phyloP scores from a whole-genome alignment of 2,888 invertebrate genomes.

The Seira sanloemensis region DNA sequence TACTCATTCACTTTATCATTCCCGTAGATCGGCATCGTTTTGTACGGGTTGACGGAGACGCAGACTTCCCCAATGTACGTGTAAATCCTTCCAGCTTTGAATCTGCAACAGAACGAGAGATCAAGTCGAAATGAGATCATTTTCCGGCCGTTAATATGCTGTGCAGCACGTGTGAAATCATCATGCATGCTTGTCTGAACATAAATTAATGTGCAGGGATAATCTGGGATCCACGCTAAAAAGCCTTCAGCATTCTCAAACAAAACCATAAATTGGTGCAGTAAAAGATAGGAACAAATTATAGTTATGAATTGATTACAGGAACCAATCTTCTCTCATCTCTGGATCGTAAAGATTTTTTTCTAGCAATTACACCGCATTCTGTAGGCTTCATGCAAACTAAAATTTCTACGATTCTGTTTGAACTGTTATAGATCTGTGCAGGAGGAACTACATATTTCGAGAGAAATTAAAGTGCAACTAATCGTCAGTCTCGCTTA shows the following conservation, averaged over 20 bases:
- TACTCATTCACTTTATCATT: conserved; percentile 90
- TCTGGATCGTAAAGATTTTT: too few species aligned
- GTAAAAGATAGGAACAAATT: background rate
- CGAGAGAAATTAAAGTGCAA: too few species aligned
- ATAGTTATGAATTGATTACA: background rate
- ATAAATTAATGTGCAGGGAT: background rate
- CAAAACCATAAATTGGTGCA: background rate
- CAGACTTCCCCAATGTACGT: conserved; percentile 99
- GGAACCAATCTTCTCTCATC: background rate
- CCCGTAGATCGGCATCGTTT: conserved; percentile 93
- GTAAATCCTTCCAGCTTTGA: conserved; percentile 93
- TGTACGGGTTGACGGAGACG: conserved; percentile 98
- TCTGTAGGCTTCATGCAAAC: too few species aligned
- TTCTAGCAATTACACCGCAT: too few species aligned
- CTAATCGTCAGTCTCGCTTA: too few species aligned
- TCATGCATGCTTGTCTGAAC: background rate
- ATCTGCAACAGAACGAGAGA: conserved; percentile 82
- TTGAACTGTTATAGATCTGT: too few species aligned
- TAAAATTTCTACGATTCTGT: too few species aligned
- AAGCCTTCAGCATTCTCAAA: background rate
- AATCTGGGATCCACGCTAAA: background rate
- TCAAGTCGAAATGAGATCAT: conserved; percentile 19
- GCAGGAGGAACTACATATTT: too few species aligned
- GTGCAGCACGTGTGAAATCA: conserved; percentile 20
- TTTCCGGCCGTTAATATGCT: conserved; percentile 2